Evolutionary conservation across 1,140 invertebrate genomes (phyloP), one percentile per base, ranked within the genome.

Genomic region (Nebria ingens): DNA sequence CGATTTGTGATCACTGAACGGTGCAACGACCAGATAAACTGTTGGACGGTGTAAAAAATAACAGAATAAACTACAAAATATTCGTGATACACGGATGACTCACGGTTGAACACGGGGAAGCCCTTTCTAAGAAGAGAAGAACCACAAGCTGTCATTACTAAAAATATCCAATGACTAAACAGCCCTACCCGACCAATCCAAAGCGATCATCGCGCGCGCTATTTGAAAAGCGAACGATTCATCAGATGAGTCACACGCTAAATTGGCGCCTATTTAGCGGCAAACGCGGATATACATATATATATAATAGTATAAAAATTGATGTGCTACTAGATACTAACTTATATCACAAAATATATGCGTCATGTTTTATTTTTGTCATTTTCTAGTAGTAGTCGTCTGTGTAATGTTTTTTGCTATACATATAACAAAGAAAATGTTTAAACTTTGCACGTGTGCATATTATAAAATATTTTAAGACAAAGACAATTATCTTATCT

Each of bases 121-220:
- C 62, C 65, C 62, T 67, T 68, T 67, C 65, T 58, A 29, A 62
- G 64, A 68, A 68, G 62, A 61, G 65, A 63, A 60, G 59, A 61
- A 12, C 4, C 56, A 42, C 60, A 54, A 67, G 67, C 66, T 67
- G 64, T 68, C 67, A 68, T 53, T 62, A 61, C 62, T 65, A 68
- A 65, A 66, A 65, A 65, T 68, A 68, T 51, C 40, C 53, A 34
- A 55, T 59, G 58, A 60, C 57, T 54, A 51, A 45, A n/a, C n/a
- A 51, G 20, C 40, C 15, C 3, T 45, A 17, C 15, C 3, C 40
- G 17, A 45, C 40, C 40, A 45, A 45, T 45, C 3, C 15, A 17
- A 4, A 45, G 40, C 40, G 17, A 4, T 17, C 9, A 45, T 17
- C 6, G 40, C 40, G 40, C 40, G 40, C 9, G 17, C 3, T n/a